Evolutionary conservation across 2,113 vertebrate genomes (phyloP).

Genomic region (Nicator chloris): DNA sequence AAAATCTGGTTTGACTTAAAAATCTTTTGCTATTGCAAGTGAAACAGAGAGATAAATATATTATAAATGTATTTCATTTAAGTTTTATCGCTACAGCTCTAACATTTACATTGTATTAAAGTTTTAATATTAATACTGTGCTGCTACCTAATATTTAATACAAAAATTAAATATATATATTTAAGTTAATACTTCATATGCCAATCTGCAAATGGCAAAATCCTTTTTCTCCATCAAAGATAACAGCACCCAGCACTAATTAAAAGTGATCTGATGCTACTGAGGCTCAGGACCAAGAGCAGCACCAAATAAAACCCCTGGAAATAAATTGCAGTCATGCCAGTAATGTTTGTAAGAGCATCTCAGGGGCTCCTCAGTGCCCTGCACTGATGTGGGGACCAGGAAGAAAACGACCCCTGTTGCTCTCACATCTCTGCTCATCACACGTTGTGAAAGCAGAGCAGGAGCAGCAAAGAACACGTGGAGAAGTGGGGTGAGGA

Average conservation of each 20-base stretch:
- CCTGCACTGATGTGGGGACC: background rate
- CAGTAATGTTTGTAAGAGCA: background rate
- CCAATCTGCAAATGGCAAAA: background rate
- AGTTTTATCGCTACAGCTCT: background rate
- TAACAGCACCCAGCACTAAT: background rate
- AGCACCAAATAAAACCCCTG: background rate
- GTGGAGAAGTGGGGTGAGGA: background rate
- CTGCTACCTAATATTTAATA: background rate
- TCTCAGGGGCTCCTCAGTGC: background rate
- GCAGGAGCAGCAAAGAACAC: accelerated
- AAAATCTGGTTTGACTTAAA: background rate
- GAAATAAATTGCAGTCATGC: background rate
- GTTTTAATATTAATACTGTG: slow-evolving; percentile 2
- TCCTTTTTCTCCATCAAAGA: background rate
- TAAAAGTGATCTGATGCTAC: background rate
- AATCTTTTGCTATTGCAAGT: background rate
- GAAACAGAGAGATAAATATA: slow-evolving; percentile 12
- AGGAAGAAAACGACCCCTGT: background rate
- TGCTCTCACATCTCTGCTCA: background rate
- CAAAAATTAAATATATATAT: slow-evolving; percentile 19
- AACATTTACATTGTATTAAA: slow-evolving; percentile 44
- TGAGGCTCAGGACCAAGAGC: background rate
- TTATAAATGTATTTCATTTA: slow-evolving; percentile 22
- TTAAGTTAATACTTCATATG: slow-evolving; percentile 30
- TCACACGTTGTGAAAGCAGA: background rate